Evolutionary conservation across 1,140 invertebrate species (phyloP).

Genomic region (Oncopodura yosiiana): DNA sequence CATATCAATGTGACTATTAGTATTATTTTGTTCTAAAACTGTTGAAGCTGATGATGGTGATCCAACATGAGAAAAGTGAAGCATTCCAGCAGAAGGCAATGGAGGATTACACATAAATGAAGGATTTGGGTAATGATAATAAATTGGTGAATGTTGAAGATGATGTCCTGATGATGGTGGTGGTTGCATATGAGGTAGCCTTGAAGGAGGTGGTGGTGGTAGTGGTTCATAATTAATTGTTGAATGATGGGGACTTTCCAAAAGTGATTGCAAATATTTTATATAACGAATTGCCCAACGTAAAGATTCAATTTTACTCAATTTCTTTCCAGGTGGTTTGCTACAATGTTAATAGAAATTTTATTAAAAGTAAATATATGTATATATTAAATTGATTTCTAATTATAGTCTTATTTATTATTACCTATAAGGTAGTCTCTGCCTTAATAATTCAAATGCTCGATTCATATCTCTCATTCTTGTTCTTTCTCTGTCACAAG

Average conservation of each 20-base stretch:
- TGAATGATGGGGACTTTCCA: slow-evolving; percentile 38
- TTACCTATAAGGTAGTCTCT: slow-evolving; percentile 56
- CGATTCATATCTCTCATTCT: slow-evolving; percentile 81
- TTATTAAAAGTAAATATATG: no score
- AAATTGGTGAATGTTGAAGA: not conserved
- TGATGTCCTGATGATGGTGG: not conserved
- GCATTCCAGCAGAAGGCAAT: no score
- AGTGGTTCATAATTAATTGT: no score
- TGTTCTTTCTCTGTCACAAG: slow-evolving; percentile 71
- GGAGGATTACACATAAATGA: no score
- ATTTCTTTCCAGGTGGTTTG: slow-evolving; percentile 79
- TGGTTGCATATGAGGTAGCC: not conserved
- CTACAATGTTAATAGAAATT: no score
- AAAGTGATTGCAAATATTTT: slow-evolving; percentile 57
- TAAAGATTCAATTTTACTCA: slow-evolving; percentile 75
- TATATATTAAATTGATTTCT: not conserved
- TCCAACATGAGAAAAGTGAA: no score
- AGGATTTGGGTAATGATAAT: not conserved
- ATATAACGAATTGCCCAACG: slow-evolving; percentile 75
- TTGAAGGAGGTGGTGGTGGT: no score
- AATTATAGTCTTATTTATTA: not conserved
- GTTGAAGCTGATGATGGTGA: no score
- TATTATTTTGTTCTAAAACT: no score
- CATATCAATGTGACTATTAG: no score
- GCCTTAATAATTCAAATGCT: slow-evolving; percentile 66